Evolutionary conservation across 2,797 vertebrate species (phyloP).

Genomic region (Fistularia commersonii): DNA sequence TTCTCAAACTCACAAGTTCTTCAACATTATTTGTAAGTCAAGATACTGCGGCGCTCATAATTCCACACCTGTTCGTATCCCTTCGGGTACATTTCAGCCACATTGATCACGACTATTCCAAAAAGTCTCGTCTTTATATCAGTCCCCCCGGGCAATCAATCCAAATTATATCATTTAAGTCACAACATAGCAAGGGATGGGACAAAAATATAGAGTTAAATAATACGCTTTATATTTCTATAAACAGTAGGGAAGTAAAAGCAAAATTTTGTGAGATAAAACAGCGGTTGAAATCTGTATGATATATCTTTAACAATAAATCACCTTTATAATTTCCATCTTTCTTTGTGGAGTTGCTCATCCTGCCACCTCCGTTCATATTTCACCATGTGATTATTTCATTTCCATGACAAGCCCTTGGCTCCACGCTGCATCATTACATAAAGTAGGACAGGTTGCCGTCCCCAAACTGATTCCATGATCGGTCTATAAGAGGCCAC

Average conservation of each 20-base stretch:
- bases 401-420: slow-evolving; percentile 36
- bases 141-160: too few relatives aligned
- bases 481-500: slow-evolving; percentile 41
- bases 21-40: too few relatives aligned
- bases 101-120: too few relatives aligned
- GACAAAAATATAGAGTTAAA: not conserved
- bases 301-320: slow-evolving; percentile 1
- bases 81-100: too few relatives aligned
- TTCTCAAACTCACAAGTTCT: slow-evolving; percentile 12
- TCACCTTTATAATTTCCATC: not conserved
- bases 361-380: slow-evolving; percentile 1
- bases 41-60: too few relatives aligned
- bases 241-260: not conserved
- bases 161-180: too few relatives aligned
- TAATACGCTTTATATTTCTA: not conserved
- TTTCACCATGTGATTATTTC: slow-evolving; percentile 30
- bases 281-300: not conserved
- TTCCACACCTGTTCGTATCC: too few relatives aligned
- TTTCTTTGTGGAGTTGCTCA: too few relatives aligned
- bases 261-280: not conserved
- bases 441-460: slow-evolving; percentile 34
- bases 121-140: too few relatives aligned
- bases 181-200: too few relatives aligned
- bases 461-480: slow-evolving; percentile 30
- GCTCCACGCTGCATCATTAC: slow-evolving; percentile 51